phyloP scores from a whole-genome alignment of 1,140 invertebrate species.

The Potamilus streckersoni region DNA sequence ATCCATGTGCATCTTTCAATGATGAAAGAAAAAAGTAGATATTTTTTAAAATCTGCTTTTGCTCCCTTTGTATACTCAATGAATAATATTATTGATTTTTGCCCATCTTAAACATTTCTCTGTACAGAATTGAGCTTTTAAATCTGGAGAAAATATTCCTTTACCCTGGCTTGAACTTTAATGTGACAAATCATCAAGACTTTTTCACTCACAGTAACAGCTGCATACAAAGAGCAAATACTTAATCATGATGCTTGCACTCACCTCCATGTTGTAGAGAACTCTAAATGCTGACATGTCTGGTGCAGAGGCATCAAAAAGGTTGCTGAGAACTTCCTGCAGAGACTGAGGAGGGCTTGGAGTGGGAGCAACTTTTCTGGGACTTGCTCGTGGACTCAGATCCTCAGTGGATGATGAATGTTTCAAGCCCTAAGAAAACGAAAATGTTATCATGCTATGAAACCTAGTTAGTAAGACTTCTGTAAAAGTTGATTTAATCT shows the following conservation, averaged over 20 bases:
- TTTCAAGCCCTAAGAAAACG: constrained; percentile 36
- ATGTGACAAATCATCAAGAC: too few relatives aligned
- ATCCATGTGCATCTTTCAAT: too few relatives aligned
- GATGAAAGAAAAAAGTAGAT: too few relatives aligned
- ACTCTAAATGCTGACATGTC: constrained; percentile 71
- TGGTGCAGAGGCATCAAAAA: constrained; percentile 65
- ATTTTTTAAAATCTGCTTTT: too few relatives aligned
- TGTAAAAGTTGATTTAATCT: neutral
- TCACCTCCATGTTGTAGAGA: constrained; percentile 72
- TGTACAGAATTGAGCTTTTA: too few relatives aligned
- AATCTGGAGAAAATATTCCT: too few relatives aligned
- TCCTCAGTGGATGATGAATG: constrained; percentile 50
- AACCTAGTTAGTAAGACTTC: neutral
- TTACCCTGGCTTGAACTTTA: too few relatives aligned
- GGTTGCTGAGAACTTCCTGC: constrained; percentile 64
- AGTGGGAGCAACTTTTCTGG: constrained; percentile 53
- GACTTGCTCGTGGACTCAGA: constrained; percentile 62
- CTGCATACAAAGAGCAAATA: too few relatives aligned
- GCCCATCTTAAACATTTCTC: too few relatives aligned
- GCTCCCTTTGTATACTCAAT: too few relatives aligned
- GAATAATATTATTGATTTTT: too few relatives aligned
- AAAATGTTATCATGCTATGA: neutral
- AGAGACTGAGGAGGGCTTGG: constrained; percentile 39
- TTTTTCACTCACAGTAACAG: too few relatives aligned
- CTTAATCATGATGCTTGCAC: neutral